Evolutionary conservation across 2,888 invertebrate species (phyloP), one percentile per base, ranked within the genome.

Genomic region (Empis livida): DNA sequence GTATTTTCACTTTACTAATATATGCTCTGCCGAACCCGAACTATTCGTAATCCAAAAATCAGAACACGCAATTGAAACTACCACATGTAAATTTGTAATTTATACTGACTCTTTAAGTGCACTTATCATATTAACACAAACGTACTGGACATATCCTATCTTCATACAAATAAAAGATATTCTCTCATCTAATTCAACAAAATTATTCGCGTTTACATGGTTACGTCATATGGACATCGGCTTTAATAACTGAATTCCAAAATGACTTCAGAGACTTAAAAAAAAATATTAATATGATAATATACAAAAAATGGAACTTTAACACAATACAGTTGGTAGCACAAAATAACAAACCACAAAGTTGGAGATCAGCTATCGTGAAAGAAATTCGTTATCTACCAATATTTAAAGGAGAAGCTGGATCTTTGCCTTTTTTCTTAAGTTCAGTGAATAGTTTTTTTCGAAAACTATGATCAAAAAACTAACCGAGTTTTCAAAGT

Each of bases 121-220:
- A 16, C 11, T 46, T 23, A 15, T 43, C 30, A 46, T 43, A n/a
- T 32, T 32, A n/a, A 43, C 42, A 16, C 27, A 43, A 43, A 14
- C 43, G 3, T 43, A 43, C 17, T 35, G 38, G n/a, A 47, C 14
- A 8, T 38, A 47, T 5, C 38, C 42, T 17, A 23, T 39, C 9
- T 17, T 35, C 13, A 42, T 37, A 31, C 37, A 42, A 46, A 46
- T 42, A 14, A 42, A 42, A 38, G 23, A 46, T 27, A 20, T 46
- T 16, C 14, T 37, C 3, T 8, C 38, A 10, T 15, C 15, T 15
- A 38, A 20, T 5, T 5, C 38, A 16, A 38, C 14, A 15, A 38
- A 38, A 38, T 15, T 6, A 15, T 14, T 49, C 2, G 43, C 14
- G 5, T 14, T 49, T 13, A 39, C 50, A 17, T 49, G 48, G 49